Percentiles rank a stretch among this genome's conserved stretches.
These are phyloP conservation scores for Loripinus fragilis DNA, from an alignment of 2,888 invertebrate genomes.

Conservation along the genomic window DNA sequence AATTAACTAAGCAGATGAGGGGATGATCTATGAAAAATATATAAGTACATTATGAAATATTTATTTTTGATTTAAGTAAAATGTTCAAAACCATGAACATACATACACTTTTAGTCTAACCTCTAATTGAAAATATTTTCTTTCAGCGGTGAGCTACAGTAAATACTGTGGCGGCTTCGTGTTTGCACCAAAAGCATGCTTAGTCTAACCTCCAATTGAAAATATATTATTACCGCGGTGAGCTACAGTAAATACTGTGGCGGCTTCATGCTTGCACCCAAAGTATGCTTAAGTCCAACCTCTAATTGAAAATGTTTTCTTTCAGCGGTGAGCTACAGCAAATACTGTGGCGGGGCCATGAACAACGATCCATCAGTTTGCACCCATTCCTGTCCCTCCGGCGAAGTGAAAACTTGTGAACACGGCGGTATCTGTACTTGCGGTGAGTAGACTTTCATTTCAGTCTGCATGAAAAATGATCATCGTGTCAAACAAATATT, in stretches of 20 bases:
- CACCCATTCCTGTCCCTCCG: neutral
- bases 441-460: neutral
- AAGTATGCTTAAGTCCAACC: too few relatives aligned
- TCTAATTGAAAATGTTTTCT: too few relatives aligned
- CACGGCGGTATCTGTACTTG: neutral
- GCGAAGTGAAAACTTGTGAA: neutral
- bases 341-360: slow-evolving; percentile 4
- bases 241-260: neutral
- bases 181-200: too few relatives aligned
- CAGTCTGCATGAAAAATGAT: too few relatives aligned
- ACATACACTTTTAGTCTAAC: too few relatives aligned
- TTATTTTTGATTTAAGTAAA: too few relatives aligned
- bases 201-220: neutral
- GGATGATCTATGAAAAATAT: too few relatives aligned
- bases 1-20: too few relatives aligned
- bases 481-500: too few relatives aligned
- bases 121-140: too few relatives aligned
- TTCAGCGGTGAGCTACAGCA: neutral
- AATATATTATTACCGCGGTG: neutral
- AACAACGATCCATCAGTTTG: neutral
- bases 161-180: neutral
- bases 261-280: neutral
- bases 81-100: too few relatives aligned
- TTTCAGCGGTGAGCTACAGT: neutral
- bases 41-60: too few relatives aligned